Conservation (phyloP, 2,888 invertebrate species). For the Trichopoda pennipes region DNA sequence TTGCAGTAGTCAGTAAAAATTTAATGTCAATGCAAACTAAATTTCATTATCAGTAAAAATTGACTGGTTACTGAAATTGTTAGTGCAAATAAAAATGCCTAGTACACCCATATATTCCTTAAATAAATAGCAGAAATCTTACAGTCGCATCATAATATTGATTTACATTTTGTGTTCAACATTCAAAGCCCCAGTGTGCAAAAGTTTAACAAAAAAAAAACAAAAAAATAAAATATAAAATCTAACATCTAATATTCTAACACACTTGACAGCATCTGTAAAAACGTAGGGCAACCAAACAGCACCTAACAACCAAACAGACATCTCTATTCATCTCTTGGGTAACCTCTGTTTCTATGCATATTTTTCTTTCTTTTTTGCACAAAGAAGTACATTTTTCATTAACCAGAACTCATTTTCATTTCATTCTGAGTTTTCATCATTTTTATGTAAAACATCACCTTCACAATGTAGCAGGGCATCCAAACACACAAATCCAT, state of each 20-base stretch:
- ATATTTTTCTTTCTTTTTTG: neutral
- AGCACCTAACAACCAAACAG: slow-evolving; percentile 19
- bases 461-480: slow-evolving; percentile 18
- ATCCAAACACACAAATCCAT: slow-evolving; percentile 20
- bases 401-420: slow-evolving; percentile 19
- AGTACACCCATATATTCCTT: too few species aligned
- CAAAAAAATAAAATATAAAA: slow-evolving; percentile 23
- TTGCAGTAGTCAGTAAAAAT: too few species aligned
- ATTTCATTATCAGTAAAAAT: too few species aligned
- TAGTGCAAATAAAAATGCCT: too few species aligned
- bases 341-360: slow-evolving; percentile 2
- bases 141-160: too few species aligned
- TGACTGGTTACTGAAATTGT: too few species aligned
- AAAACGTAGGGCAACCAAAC: slow-evolving; percentile 27
- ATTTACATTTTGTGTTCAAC: neutral
- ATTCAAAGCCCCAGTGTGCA: slow-evolving; percentile 5
- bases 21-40: too few species aligned
- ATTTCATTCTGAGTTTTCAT: slow-evolving; percentile 30
- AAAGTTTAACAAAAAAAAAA: neutral
- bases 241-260: slow-evolving; percentile 57
- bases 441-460: slow-evolving; percentile 58
- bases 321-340: neutral
- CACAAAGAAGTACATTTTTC: slow-evolving; percentile 38
- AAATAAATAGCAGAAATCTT: too few species aligned
- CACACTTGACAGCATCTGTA: slow-evolving; percentile 54